phyloP scores from a whole-genome alignment of 53 echinoderm and acorn worm species.

The Echinometra lucunter region DNA sequence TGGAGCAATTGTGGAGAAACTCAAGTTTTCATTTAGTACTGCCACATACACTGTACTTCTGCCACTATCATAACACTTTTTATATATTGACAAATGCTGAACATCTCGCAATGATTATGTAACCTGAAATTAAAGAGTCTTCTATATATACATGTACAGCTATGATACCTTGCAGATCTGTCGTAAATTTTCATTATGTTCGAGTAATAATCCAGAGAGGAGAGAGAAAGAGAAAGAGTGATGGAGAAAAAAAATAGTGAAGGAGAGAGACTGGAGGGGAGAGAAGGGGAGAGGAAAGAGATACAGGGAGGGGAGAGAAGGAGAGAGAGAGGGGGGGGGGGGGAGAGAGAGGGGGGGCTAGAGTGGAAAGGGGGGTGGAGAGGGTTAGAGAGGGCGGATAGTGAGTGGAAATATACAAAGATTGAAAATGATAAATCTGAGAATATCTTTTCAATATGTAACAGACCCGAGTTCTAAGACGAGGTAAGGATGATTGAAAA shows the following conservation, averaged over 20 bases:
- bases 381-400: not conserved
- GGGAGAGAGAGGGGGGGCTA: not conserved
- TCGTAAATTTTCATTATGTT: no score
- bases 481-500: no score
- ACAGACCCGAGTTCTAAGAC: no score
- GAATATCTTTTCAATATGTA: no score
- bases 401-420: no score
- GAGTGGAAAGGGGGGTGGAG: not conserved
- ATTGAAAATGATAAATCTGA: no score
- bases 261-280: not conserved
- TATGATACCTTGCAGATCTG: no score
- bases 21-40: slow-evolving; percentile 5
- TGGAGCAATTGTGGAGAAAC: not conserved
- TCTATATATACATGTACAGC: slow-evolving; percentile 26
- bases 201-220: no score
- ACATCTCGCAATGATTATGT: slow-evolving; percentile 48
- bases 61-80: slow-evolving; percentile 7
- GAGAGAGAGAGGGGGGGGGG: not conserved
- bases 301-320: not conserved
- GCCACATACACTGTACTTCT: not conserved
- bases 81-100: slow-evolving; percentile 38
- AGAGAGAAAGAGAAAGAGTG: not conserved
- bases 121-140: slow-evolving; percentile 42
- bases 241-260: not conserved
- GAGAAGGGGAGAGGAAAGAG: no score